Conservation (phyloP, 1,140 invertebrate species). For the Latrodectus geometricus region DNA sequence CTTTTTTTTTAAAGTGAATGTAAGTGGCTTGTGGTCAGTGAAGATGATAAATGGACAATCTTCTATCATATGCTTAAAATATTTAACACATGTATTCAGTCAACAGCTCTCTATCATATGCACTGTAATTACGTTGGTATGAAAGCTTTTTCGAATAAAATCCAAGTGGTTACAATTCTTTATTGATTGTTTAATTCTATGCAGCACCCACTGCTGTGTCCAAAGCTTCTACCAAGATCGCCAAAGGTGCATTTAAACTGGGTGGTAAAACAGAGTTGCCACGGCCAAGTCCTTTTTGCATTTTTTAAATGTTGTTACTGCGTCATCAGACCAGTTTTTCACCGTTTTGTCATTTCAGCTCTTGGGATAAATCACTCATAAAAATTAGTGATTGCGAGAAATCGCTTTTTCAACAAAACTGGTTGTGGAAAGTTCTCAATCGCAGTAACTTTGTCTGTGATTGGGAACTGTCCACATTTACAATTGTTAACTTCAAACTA, state of each 20-base stretch:
- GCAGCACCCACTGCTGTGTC: constrained; percentile 1
- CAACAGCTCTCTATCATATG: constrained; percentile 71
- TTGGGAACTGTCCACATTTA: background rate
- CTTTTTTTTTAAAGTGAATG: constrained; percentile 62
- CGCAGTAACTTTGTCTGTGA: too few relatives aligned
- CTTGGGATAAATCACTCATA: constrained; percentile 41
- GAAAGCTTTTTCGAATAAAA: constrained; percentile 69
- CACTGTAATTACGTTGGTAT: constrained; percentile 67
- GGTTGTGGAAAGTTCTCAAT: too few relatives aligned
- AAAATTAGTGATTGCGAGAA: constrained; percentile 20
- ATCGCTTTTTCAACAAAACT: constrained; percentile 14
- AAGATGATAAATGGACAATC: constrained; percentile 65
- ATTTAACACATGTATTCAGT: constrained; percentile 70
- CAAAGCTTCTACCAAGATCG: constrained; percentile 6
- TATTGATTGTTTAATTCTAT: background rate
- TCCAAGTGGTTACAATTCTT: constrained; percentile 40
- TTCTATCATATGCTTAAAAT: constrained; percentile 70
- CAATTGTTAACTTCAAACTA: too few relatives aligned
- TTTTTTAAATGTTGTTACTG: constrained; percentile 67
- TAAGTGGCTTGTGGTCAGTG: constrained; percentile 67
- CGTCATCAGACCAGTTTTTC: constrained; percentile 66
- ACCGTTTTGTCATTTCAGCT: constrained; percentile 64
- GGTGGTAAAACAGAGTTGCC: background rate
- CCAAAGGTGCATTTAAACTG: background rate
- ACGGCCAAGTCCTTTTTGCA: constrained; percentile 64